phyloP scores from a whole-genome alignment of 2,113 vertebrate species.

The Quiscalus mexicanus region DNA sequence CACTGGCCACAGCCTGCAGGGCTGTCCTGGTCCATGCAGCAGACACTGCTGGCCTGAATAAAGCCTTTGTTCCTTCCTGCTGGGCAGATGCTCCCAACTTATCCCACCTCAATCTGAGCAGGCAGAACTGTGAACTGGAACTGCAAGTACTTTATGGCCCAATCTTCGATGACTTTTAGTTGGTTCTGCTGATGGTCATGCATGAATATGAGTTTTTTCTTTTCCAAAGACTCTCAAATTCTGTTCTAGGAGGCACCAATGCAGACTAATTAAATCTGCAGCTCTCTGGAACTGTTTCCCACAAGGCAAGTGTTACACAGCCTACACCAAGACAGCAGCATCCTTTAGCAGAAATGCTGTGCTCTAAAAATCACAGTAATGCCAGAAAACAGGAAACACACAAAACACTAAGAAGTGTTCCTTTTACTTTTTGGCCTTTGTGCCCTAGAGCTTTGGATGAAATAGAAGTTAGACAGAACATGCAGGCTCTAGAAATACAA shows the following conservation, averaged over 20 bases:
- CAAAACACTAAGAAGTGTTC: not conserved
- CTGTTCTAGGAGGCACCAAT: not conserved
- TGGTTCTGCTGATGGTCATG: not conserved
- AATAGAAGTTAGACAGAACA: not conserved
- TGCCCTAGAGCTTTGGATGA: not conserved
- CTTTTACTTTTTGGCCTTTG: not conserved
- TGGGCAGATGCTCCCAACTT: not conserved
- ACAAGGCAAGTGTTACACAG: not conserved
- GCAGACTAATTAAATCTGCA: not conserved
- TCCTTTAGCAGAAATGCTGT: not conserved
- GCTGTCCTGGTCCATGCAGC: not conserved
- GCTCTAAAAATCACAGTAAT: not conserved
- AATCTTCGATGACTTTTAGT: not conserved
- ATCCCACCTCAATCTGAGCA: not conserved
- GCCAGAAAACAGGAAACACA: not conserved
- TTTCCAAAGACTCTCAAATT: not conserved
- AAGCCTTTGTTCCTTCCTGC: not conserved
- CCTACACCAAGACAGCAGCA: not conserved
- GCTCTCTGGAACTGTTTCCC: not conserved
- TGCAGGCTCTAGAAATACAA: not conserved
- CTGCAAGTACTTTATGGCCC: not conserved
- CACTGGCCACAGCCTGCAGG: not conserved
- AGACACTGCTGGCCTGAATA: conserved; percentile 15
- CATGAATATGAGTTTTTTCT: not conserved
- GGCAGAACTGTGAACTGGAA: conserved; percentile 7